Base-by-base conservation (phyloP, 2,888 invertebrate genomes). In the Empis stercorea region DNA sequence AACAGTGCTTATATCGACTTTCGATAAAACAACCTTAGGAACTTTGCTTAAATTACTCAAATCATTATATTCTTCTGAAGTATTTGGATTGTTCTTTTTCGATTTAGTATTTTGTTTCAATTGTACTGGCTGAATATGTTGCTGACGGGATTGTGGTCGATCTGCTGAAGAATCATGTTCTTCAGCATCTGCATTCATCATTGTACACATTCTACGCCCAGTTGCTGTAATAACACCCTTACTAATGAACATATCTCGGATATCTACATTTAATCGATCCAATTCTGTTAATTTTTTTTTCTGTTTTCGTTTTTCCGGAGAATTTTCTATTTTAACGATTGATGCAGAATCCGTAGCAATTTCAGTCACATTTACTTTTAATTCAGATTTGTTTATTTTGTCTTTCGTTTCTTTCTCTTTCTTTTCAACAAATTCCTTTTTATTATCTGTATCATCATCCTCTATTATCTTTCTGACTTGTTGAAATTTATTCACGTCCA, bases 231-330 rank as follows among this genome's bases (percentile, higher is more conserved):
- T 62, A 2, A 80, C 78, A 2, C 64, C 68, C 43, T 78, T 71
- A 43, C 76, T 70, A 41, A 79, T 78, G 52, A 79, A 77, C 76
- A 79, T 80, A 41, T 78, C 76, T 15, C 77, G 72, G 44, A 81
- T 76, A 53, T 81, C 80, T 38, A 76, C 78, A 53, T 80, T 80
- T 0, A 81, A 61, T 56, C 73, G 72, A 50, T 80, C 80, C 30
- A 81, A 56, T 51, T 80, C 79, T 45, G 72, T 73, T 41, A 14
- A 49, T 51, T 40, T 57, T 48, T 52, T 54, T 52, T 50, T 56
- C 62, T 57, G 64, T 20, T 60, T 53, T 37, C 13, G 42, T 46
- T 59, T 58, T 55, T 60, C 62, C 40, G 44, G 43, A 48, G 50
- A 50, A 43, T 38, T 30, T 44, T 40, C 14, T 11, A 5, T 9